A percentile compares a stretch with the other conserved stretches of the same genome.
Evolutionary conservation across 2,888 invertebrate genomes (phyloP).

Genomic region (Tipula helvola): DNA sequence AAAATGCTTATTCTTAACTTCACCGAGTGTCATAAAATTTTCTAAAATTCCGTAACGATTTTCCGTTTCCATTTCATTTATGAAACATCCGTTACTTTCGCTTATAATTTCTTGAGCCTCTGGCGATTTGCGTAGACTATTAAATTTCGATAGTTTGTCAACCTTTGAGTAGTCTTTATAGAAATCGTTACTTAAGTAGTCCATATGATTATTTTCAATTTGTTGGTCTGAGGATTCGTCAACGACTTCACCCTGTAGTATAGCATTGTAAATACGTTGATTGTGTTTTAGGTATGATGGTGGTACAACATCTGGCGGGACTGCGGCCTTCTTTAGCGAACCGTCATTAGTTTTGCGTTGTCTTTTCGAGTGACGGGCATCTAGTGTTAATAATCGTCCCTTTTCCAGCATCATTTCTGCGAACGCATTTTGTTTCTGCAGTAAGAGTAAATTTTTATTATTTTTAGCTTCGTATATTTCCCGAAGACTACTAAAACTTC

Average conservation of each 20-base stretch:
- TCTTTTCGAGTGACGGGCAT: constrained; percentile 58
- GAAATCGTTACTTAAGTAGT: background rate
- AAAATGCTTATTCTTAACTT: constrained; percentile 7
- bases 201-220: constrained; percentile 1
- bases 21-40: constrained; percentile 10
- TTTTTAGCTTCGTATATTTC: constrained; percentile 59
- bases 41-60: constrained; percentile 11
- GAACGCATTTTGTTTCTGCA: constrained; percentile 20
- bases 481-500: constrained; percentile 54
- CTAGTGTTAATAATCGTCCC: constrained; percentile 55
- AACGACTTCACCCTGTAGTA: background rate
- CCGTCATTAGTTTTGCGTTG: constrained; percentile 39
- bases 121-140: background rate
- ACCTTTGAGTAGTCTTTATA: constrained; percentile 7
- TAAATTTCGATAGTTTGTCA: constrained; percentile 7
- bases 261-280: background rate
- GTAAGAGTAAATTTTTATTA: constrained; percentile 30
- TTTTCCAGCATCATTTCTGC: constrained; percentile 32
- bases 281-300: constrained; percentile 18
- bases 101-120: background rate
- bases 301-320: constrained; percentile 57
- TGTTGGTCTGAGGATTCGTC: constrained; percentile 19
- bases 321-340: constrained; percentile 30
- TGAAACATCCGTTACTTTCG: background rate
- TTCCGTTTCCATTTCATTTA: background rate